A percentile compares a stretch with the other conserved stretches of the same genome.
These are phyloP conservation scores for Papilio aristodemus DNA, from an alignment of 1,140 invertebrate species.

Conservation along the genomic window DNA sequence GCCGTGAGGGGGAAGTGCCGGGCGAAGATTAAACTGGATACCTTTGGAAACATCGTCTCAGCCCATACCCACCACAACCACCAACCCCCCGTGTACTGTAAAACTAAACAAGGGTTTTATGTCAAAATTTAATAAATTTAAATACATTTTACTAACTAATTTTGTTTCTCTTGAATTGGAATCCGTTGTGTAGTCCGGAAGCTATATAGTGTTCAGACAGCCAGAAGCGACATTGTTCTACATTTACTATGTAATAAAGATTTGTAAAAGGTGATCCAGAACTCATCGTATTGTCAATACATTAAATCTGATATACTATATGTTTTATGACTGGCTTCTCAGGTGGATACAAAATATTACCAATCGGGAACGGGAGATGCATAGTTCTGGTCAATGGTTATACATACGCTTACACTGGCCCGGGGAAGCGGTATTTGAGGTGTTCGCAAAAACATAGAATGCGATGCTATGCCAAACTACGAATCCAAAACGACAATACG, in stretches of 20 bases:
- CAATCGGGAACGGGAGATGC: neutral
- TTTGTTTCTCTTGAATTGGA: too few relatives aligned
- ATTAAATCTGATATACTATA: too few relatives aligned
- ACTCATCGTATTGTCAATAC: too few relatives aligned
- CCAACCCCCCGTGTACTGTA: slow-evolving; percentile 32
- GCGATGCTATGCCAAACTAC: neutral
- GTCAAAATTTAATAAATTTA: too few relatives aligned
- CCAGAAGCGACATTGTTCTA: too few relatives aligned
- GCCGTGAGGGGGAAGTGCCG: slow-evolving; percentile 29
- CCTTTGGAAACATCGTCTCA: slow-evolving; percentile 18
- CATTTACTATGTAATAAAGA: too few relatives aligned
- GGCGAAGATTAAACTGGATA: slow-evolving; percentile 35
- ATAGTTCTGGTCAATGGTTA: slow-evolving; percentile 19
- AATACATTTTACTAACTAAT: too few relatives aligned
- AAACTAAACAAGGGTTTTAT: slow-evolving; percentile 21
- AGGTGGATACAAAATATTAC: slow-evolving; percentile 21
- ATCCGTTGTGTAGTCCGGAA: too few relatives aligned
- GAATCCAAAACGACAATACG: neutral
- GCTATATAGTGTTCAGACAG: too few relatives aligned
- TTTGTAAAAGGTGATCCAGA: too few relatives aligned
- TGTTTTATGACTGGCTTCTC: neutral
- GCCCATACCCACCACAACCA: slow-evolving; percentile 37
- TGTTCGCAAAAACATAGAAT: slow-evolving; percentile 17
- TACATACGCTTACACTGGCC: slow-evolving; percentile 1
- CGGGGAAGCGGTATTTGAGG: slow-evolving; percentile 10